Evolutionary conservation across 2,113 vertebrate genomes (phyloP).

Genomic region (Chunga burmeisteri): DNA sequence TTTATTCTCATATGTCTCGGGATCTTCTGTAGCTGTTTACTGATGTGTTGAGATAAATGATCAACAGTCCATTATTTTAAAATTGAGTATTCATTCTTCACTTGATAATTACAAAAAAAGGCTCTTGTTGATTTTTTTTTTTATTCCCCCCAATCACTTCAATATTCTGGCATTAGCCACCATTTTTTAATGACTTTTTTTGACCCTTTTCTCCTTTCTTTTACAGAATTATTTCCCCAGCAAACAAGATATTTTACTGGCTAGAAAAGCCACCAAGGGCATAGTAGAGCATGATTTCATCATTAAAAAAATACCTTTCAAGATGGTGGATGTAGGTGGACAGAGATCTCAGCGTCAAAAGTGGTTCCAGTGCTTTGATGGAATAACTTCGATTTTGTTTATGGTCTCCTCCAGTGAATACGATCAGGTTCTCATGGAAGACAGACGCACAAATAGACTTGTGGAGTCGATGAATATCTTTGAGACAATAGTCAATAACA

Average conservation of each 20-base stretch:
- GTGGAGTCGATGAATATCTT: constrained; percentile 98
- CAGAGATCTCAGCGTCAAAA: constrained; percentile 96
- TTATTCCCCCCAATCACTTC: not conserved
- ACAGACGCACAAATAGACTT: constrained; percentile 92
- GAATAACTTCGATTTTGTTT: constrained; percentile 96
- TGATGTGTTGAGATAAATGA: not conserved
- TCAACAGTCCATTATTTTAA: not conserved
- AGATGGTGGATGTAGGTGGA: constrained; percentile 97
- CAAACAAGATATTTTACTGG: constrained; percentile 93
- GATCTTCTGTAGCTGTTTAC: not conserved
- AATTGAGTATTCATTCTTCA: not conserved
- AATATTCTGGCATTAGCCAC: not conserved
- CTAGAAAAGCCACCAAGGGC: constrained; percentile 94
- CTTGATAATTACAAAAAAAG: not conserved
- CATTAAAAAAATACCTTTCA: constrained; percentile 97
- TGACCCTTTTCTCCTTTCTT: not conserved
- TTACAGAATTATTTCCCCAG: constrained; percentile 90
- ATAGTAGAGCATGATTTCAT: constrained; percentile 97
- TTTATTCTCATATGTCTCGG: not conserved
- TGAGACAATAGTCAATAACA: constrained; percentile 98
- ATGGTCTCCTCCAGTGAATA: constrained; percentile 97
- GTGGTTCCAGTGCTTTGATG: constrained; percentile 98
- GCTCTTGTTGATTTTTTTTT: not conserved
- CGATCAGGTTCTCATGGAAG: constrained; percentile 97
- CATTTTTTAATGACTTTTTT: not conserved